Percentiles rank a stretch among this genome's conserved stretches.
Conservation (phyloP, 2,888 invertebrate species). For the Anthophora plumipes region DNA sequence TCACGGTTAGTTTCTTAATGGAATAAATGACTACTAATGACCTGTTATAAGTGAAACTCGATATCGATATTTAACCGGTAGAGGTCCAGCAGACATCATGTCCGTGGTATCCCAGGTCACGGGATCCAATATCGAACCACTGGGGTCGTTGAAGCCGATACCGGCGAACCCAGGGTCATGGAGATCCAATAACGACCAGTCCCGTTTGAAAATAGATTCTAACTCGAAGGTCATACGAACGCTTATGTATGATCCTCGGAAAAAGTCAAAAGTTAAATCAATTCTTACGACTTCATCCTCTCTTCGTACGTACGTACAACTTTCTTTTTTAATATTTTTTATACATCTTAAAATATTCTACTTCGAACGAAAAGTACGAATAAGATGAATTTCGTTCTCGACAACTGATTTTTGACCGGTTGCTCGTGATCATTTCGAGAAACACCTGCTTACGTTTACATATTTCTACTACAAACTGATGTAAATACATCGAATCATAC, state of each 20-base stretch:
- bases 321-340: neutral
- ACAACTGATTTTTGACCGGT: no score
- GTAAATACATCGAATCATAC: no score
- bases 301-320: no score
- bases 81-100: conserved; percentile 22
- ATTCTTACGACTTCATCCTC: neutral
- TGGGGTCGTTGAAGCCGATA: conserved; percentile 40
- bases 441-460: no score
- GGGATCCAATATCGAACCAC: conserved; percentile 46
- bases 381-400: no score
- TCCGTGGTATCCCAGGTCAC: conserved; percentile 42
- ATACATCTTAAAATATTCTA: neutral
- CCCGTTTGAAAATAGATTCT: conserved; percentile 42
- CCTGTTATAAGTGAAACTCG: neutral
- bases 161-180: conserved; percentile 40
- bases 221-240: conserved; percentile 3
- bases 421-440: no score
- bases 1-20: neutral
- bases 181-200: conserved; percentile 43
- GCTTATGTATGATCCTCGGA: neutral
- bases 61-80: conserved; percentile 17
- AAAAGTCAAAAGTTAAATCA: conserved; percentile 8
- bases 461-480: no score
- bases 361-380: no score
- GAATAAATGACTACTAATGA: conserved; percentile 7